A percentile compares a stretch with the other conserved stretches of the same genome.
phyloP scores from a whole-genome alignment of 2,113 vertebrate genomes.

The Herpetotheres cachinnans region DNA sequence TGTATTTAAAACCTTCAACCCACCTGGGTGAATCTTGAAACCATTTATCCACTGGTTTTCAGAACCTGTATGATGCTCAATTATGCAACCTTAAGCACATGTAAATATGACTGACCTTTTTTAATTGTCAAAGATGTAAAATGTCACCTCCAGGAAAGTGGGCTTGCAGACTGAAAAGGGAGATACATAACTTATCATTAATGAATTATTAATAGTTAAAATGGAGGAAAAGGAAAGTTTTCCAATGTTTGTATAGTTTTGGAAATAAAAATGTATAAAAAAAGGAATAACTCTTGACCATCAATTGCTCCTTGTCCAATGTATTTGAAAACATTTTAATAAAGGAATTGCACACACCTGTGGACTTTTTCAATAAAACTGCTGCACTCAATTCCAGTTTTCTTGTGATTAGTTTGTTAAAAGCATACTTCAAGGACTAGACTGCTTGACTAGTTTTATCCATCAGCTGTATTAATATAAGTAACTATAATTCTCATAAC shows the following conservation, averaged over 20 bases:
- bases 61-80: constrained; percentile 52
- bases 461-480: background rate
- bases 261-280: constrained; percentile 67
- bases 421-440: background rate
- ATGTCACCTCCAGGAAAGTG: constrained; percentile 52
- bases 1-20: constrained; percentile 27
- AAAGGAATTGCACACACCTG: constrained; percentile 85
- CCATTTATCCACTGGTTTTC: constrained; percentile 55
- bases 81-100: constrained; percentile 80
- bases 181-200: constrained; percentile 45
- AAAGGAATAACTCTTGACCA: constrained; percentile 61
- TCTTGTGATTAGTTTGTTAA: constrained; percentile 18
- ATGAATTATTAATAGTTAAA: constrained; percentile 45
- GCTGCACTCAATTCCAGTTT: constrained; percentile 74
- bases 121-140: constrained; percentile 73
- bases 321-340: constrained; percentile 84
- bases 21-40: constrained; percentile 62
- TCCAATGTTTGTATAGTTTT: constrained; percentile 72
- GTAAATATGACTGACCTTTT: constrained; percentile 79
- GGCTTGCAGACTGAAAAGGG: constrained; percentile 42
- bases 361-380: constrained; percentile 95
- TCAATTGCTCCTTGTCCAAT: constrained; percentile 65
- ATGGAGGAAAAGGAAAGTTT: constrained; percentile 56
- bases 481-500: background rate
- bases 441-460: background rate